Evolutionary conservation across 2,113 vertebrate genomes (phyloP), one percentile per base, ranked within the genome.

Genomic region (Scopus umbretta): DNA sequence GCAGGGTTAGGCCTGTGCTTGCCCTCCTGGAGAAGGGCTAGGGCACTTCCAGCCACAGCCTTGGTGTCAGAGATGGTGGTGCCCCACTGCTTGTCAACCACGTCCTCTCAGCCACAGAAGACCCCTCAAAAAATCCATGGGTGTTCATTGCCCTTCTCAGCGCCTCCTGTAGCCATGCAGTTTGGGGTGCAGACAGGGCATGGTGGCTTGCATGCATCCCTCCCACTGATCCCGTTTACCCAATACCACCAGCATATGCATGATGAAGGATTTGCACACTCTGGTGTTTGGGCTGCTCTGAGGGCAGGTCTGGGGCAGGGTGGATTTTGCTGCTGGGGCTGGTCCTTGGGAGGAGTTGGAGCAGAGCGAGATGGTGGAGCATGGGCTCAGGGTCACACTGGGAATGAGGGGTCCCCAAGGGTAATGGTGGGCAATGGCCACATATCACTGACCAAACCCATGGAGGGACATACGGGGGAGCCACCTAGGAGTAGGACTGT

Each of bases 241-340:
- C 38, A 34, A 7, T 8, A 9, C 34, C 53, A 38, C 36, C 53
- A 32, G n/a, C 0, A 0, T 5, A 27, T 20, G 30, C 2, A 2
- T 25, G 71, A 11, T 4, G 30, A 67, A 47, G 59, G 56, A 38
- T 78, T 78, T 34, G 30, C 23, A 19, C 1, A 0, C 36, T 55
- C 63, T 50, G 36, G 23, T 52, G n/a, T 53, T 59, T 26, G 26
- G 13, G 45, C 12, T 89, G 53, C 59, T 68, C 58, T 4, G 4
- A 21, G 29, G 16, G 14, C 61, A 52, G 40, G 22, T 43, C 22
- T 73, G 36, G 40, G 63, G 29, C 68, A 84, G 29, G 22, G 27
- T 49, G 17, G 23, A 30, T 45, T 82, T 71, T 73, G 9, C 29
- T 78, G 74, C 58, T 84, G 32, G 26, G 36, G 7, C 17, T 67